Evolutionary conservation across 2,888 invertebrate genomes (phyloP), one percentile per base, ranked within the genome.

Genomic region (Drosophila maculinotata): DNA sequence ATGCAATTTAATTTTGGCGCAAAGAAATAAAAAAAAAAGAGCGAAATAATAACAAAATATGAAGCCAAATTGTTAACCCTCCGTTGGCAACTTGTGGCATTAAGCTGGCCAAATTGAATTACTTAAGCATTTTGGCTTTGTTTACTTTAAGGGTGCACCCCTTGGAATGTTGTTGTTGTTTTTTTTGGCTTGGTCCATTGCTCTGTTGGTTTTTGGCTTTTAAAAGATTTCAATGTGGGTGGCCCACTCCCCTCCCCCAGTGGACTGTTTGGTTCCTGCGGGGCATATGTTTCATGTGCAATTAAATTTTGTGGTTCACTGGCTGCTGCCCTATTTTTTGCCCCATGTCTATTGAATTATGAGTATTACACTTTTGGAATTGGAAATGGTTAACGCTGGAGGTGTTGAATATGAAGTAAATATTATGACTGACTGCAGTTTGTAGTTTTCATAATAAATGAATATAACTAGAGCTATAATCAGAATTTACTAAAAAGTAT

Each of bases 41-140:
- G 10, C 8, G 6, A 23, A 26, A 41, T 30, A 36, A 58, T 35
- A 52, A 26, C 25, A 53, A 58, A 51, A 53, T 59, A 20, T 36
- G 45, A 52, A 39, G 23, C 39, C 39, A 39, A 10, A 51, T 53
- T 57, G 57, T 54, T 73, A 45, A 25, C 65, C 73, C 74, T 73
- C 54, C 44, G 42, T 69, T 42, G 47, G 42, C 59, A 59, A 70
- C 42, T 77, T 65, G 53, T 52, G 53, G 47, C 49, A 67, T 65
- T 70, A 67, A 56, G 44, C 69, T 74, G 51, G 65, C 65, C 69
- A 74, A 74, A 74, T 74, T 66, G 65, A 74, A 74, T 74, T 74
- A 74, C 69, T 74, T 66, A 69, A 69, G 56, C 65, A 74, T 63
- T 69, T 69, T 53, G 53, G 28, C 52, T 47, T 73, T 73, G 69